Evolutionary conservation across 37 sponge, comb jelly and placozoan genomes (phyloP), one percentile per base, ranked within the genome.

Genomic region (Petrosia ficiformis): DNA sequence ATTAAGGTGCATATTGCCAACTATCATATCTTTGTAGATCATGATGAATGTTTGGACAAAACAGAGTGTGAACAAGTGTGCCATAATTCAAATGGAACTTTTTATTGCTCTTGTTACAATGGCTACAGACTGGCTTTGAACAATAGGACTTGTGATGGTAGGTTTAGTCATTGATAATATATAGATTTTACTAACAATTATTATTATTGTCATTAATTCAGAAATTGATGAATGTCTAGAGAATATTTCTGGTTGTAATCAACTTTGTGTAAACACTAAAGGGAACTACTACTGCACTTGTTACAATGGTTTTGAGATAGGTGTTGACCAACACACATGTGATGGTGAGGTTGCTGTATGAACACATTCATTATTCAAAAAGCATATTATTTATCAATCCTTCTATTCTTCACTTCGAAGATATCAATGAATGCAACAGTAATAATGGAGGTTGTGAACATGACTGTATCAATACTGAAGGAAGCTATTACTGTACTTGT

Each of bases 201-300:
- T 1, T 70, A 35, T 44, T 65, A 21, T 22, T 24, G 28, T 1
- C 3, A 22, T 32, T 82, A 25, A 19, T 56, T 16, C 64, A 84
- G 84, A 84, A 36, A 34, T 71, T 31, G 57, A 77, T 71, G 84
- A 82, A 39, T 82, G 82, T 82, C 34, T 3, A 0, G 35, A 1
- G 4, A 42, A 24, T 10, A 33, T 21, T n/a, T 21, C 11, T 22
- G 42, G 42, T 31, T 74, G 75, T 74, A 1, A 25, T 0, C 52
- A 82, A n/a, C 29, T 42, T 34, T 84, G 85, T 39, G 14, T 11
- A 30, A 59, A 84, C 67, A 72, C 73, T 54, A 43, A 37, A 41
- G 85, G 85, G 37, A 72, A 67, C 40, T 84, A 75, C 59, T 44
- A 31, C 10, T 86, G 86, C 48, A 79, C 44, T 37, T 86, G 86